phyloP scores from a whole-genome alignment of 2,113 vertebrate species.

The Calonectris borealis region DNA sequence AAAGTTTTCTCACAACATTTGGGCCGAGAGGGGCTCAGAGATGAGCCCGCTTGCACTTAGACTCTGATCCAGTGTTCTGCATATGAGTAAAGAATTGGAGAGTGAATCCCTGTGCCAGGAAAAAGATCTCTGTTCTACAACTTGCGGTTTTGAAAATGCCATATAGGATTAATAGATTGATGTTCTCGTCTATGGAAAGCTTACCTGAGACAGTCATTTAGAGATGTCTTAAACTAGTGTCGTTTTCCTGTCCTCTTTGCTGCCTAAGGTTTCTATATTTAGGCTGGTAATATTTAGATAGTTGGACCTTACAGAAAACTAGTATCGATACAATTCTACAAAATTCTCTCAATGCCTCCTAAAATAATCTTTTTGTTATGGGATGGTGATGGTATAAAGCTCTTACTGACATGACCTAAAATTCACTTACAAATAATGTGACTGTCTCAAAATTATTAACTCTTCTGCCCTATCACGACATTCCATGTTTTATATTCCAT shows the following conservation, averaged over 20 bases:
- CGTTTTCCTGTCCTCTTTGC: not conserved
- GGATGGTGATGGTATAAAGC: not conserved
- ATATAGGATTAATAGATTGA: not conserved
- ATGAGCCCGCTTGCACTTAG: not conserved
- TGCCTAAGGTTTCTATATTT: not conserved
- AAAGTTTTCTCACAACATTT: not conserved
- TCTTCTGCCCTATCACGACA: not conserved
- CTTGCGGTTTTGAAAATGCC: not conserved
- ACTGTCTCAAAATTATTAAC: not conserved
- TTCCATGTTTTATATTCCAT: not conserved
- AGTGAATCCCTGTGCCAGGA: not conserved
- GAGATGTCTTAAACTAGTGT: not conserved
- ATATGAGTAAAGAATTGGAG: not conserved
- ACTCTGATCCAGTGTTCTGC: not conserved
- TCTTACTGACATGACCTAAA: not conserved
- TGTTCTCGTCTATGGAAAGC: not conserved
- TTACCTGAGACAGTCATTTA: not conserved
- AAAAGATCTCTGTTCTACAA: not conserved
- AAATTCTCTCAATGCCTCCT: not conserved
- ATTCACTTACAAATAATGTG: not conserved
- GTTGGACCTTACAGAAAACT: not conserved
- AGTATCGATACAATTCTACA: not conserved
- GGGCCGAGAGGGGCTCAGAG: not conserved
- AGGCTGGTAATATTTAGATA: not conserved
- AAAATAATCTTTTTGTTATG: not conserved